Percentiles rank a stretch among this genome's conserved stretches.
These are phyloP conservation scores for Ligdia adustata DNA, from an alignment of 2,888 invertebrate genomes.

Conservation along the genomic window DNA sequence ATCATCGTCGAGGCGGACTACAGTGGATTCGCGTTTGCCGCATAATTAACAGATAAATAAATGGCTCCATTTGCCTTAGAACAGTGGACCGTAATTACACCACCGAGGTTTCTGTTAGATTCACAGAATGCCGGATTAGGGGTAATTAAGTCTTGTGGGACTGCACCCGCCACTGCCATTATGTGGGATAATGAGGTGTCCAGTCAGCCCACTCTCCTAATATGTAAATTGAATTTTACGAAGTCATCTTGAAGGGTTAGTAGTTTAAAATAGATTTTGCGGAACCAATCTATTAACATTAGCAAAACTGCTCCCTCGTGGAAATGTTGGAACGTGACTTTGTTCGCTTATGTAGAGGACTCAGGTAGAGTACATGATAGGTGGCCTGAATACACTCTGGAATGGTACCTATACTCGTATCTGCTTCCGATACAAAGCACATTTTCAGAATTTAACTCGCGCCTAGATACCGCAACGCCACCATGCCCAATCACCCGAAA, in stretches of 20 bases:
- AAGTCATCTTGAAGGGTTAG: conserved; percentile 53
- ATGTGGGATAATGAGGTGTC: conserved; percentile 80
- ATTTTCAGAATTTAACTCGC: conserved; percentile 24
- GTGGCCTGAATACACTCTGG: conserved; percentile 1
- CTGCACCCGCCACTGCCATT: conserved; percentile 68
- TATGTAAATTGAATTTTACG: conserved; percentile 78
- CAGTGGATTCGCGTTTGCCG: conserved; percentile 22
- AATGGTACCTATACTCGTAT: background rate
- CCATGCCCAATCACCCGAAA: conserved; percentile 43
- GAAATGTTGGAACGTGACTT: background rate
- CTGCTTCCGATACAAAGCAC: conserved; percentile 19
- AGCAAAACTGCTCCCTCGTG: background rate
- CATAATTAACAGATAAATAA: conserved; percentile 71
- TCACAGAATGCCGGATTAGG: conserved; percentile 76
- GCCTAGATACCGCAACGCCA: conserved; percentile 34
- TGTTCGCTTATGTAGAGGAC: conserved; percentile 2
- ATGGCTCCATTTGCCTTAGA: conserved; percentile 69
- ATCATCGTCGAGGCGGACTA: conserved; percentile 7
- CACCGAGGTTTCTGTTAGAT: conserved; percentile 68
- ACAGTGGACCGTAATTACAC: conserved; percentile 73
- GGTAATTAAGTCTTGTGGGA: conserved; percentile 78
- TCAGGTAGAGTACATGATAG: conserved; percentile 5
- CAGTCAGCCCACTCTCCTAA: conserved; percentile 71
- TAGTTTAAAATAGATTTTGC: conserved; percentile 49
- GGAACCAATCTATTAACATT: conserved; percentile 1